A percentile compares a stretch with the other conserved stretches of the same genome.
phyloP scores from a whole-genome alignment of 2,797 vertebrate species.

The Ctenopoma multispine region DNA sequence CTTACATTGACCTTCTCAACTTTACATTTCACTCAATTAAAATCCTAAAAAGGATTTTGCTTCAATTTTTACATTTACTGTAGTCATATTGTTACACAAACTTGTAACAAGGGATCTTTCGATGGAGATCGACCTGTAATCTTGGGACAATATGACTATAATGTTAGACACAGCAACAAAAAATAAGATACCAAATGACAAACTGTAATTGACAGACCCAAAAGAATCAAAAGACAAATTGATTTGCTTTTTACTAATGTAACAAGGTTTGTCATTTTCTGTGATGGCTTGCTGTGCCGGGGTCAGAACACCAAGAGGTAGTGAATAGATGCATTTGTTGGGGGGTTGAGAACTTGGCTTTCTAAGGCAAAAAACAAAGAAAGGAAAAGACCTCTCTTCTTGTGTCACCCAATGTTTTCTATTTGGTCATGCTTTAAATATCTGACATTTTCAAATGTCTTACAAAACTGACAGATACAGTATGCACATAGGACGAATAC shows the following conservation, averaged over 20 bases:
- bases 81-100: conserved; percentile 70
- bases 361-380: conserved; percentile 86
- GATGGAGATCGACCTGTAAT: conserved; percentile 66
- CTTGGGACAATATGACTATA: conserved; percentile 67
- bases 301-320: conserved; percentile 76
- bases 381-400: conserved; percentile 80
- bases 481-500: conserved; percentile 83
- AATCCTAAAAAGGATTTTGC: conserved; percentile 68
- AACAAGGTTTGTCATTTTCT: conserved; percentile 71
- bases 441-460: conserved; percentile 73
- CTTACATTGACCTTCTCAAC: conserved; percentile 56
- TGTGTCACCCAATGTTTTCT: conserved; percentile 81
- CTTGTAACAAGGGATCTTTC: conserved; percentile 57
- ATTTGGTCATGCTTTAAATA: conserved; percentile 89
- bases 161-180: conserved; percentile 70
- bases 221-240: conserved; percentile 61
- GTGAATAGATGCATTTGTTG: conserved; percentile 54
- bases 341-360: conserved; percentile 71
- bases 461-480: conserved; percentile 81
- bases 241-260: conserved; percentile 65
- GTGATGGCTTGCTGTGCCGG: conserved; percentile 65
- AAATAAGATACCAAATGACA: conserved; percentile 63
- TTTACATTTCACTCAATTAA: conserved; percentile 63
- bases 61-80: conserved; percentile 55
- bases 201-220: conserved; percentile 64